Evolutionary conservation across 2,797 vertebrate genomes (phyloP).

Genomic region (Dromococcyx pavoninus): DNA sequence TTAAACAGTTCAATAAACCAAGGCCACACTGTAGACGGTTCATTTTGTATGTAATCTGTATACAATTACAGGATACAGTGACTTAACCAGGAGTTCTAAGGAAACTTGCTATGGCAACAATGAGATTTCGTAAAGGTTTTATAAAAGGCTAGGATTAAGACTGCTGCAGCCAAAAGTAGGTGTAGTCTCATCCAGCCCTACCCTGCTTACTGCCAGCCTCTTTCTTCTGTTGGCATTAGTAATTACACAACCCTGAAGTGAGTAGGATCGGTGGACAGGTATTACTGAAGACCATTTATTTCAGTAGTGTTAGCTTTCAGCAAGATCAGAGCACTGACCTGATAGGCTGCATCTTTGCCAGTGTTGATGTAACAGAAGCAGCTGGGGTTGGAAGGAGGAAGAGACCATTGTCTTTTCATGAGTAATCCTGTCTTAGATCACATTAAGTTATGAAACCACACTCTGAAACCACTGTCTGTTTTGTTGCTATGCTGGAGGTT

Average conservation of each 20-base stretch:
- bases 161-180: neutral
- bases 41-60: neutral
- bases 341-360: neutral
- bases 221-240: neutral
- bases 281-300: neutral
- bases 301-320: neutral
- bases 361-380: neutral
- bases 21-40: neutral
- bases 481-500: neutral
- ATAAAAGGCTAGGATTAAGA: neutral
- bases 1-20: neutral
- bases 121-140: neutral
- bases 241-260: fast-evolving
- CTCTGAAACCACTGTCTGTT: neutral
- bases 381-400: neutral
- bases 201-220: neutral
- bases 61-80: neutral
- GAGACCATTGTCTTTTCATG: neutral
- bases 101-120: neutral
- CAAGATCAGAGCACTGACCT: neutral
- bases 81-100: neutral
- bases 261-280: neutral
- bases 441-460: neutral
- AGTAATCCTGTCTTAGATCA: neutral
- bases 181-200: neutral